These are phyloP conservation scores for Drosophila albomicans DNA, from an alignment of 1,140 invertebrate species.

Conservation along the genomic window DNA sequence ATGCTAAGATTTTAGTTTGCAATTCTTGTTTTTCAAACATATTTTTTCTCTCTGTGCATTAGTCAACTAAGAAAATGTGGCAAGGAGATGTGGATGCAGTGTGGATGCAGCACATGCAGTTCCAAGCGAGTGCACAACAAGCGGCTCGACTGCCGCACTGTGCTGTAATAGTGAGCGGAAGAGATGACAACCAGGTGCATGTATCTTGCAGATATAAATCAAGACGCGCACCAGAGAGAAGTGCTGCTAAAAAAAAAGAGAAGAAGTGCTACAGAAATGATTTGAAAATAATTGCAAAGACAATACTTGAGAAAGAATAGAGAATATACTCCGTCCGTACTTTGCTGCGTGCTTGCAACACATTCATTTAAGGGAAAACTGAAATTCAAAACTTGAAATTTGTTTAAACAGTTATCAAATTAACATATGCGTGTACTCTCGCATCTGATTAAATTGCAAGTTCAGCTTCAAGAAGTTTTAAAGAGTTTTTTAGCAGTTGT, in stretches of 20 bases:
- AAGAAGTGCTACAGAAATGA: background rate
- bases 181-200: conserved; percentile 52
- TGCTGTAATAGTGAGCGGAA: conserved; percentile 37
- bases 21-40: too few relatives aligned
- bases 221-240: conserved; percentile 11
- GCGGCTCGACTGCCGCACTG: background rate
- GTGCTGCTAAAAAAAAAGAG: background rate
- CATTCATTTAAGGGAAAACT: background rate
- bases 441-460: conserved; percentile 14
- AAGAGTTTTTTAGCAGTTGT: background rate
- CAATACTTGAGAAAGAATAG: too few relatives aligned
- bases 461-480: background rate
- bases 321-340: background rate
- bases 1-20: too few relatives aligned
- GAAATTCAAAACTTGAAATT: background rate
- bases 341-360: background rate
- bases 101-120: conserved; percentile 27
- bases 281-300: background rate
- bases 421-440: conserved; percentile 12
- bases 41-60: too few relatives aligned
- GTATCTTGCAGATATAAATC: conserved; percentile 50
- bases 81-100: background rate
- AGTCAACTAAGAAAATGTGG: conserved; percentile 2
- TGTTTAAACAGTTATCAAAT: conserved; percentile 10
- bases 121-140: conserved; percentile 57